Conservation (phyloP, 2,888 invertebrate species). For the Itoplectis maculator region DNA sequence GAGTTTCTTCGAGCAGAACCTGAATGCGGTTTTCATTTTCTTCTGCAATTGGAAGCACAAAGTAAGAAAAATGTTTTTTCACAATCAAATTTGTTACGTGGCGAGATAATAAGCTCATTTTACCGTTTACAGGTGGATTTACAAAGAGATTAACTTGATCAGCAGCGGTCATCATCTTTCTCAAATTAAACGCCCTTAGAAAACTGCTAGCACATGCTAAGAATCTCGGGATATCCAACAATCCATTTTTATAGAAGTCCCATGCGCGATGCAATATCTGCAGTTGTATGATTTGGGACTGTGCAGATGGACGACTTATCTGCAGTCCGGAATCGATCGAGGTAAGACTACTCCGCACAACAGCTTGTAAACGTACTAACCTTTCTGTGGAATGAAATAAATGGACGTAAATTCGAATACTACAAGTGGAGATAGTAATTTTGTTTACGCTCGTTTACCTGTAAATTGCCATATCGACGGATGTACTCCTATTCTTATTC, state of each 20-base stretch:
- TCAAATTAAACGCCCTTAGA: no score
- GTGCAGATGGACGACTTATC: slow-evolving; percentile 5
- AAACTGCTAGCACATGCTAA: slow-evolving; percentile 29
- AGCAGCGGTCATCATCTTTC: no score
- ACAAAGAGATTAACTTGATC: no score
- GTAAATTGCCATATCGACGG: slow-evolving; percentile 32
- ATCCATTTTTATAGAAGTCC: slow-evolving; percentile 2
- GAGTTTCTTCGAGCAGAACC: slow-evolving; percentile 3
- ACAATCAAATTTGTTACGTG: not conserved
- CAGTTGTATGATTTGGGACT: not conserved
- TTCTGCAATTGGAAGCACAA: slow-evolving; percentile 7
- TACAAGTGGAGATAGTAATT: not conserved
- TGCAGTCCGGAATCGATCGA: not conserved
- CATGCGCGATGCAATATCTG: slow-evolving; percentile 21
- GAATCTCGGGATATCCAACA: slow-evolving; percentile 14
- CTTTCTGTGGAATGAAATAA: not conserved
- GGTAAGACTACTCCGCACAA: not conserved
- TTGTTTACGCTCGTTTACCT: slow-evolving; percentile 3
- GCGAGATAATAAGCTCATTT: no score
- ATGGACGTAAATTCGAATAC: not conserved
- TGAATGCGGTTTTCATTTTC: slow-evolving; percentile 7
- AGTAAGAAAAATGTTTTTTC: slow-evolving; percentile 8
- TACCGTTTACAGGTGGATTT: no score
- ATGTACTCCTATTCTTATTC: slow-evolving; percentile 1
- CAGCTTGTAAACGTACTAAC: not conserved